phyloP scores from a whole-genome alignment of 23 tunicate species.

The Phallusia fumigata region DNA sequence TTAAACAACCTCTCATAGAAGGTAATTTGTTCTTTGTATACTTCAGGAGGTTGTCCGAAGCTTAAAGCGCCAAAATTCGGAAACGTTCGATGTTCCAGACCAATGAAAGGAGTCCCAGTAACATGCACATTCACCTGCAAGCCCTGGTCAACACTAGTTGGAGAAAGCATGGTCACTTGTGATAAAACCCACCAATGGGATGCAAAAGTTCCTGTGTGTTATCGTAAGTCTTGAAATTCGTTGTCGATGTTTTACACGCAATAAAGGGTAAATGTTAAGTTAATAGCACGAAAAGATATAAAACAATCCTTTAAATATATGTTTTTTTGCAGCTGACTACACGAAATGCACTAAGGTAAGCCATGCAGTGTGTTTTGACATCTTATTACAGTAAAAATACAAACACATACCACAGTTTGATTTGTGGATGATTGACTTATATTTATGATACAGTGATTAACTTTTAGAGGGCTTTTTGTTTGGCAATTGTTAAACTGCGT shows the following conservation, averaged over 20 bases:
- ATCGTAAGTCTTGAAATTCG: neutral
- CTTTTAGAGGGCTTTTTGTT: too few relatives aligned
- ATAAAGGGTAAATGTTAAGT: too few relatives aligned
- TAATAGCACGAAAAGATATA: too few relatives aligned
- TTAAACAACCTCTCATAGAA: too few relatives aligned
- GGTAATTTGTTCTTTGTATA: neutral
- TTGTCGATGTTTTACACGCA: too few relatives aligned
- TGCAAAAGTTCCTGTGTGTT: neutral
- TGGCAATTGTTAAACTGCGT: too few relatives aligned
- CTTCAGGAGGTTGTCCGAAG: neutral
- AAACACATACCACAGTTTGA: too few relatives aligned
- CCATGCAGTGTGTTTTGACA: too few relatives aligned
- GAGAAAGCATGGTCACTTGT: neutral
- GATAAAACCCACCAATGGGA: neutral
- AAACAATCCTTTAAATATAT: neutral
- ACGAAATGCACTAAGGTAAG: slow-evolving; percentile 3
- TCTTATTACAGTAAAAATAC: too few relatives aligned
- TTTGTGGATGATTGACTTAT: too few relatives aligned
- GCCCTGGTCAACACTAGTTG: neutral
- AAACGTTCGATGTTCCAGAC: neutral
- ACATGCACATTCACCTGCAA: neutral
- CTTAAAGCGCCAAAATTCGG: neutral
- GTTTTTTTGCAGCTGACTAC: slow-evolving; percentile 2
- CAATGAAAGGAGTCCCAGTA: neutral
- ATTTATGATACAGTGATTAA: too few relatives aligned